Evolutionary conservation across 2,888 invertebrate genomes (phyloP), one percentile per base, ranked within the genome.

Genomic region (Bellardia pandia): DNA sequence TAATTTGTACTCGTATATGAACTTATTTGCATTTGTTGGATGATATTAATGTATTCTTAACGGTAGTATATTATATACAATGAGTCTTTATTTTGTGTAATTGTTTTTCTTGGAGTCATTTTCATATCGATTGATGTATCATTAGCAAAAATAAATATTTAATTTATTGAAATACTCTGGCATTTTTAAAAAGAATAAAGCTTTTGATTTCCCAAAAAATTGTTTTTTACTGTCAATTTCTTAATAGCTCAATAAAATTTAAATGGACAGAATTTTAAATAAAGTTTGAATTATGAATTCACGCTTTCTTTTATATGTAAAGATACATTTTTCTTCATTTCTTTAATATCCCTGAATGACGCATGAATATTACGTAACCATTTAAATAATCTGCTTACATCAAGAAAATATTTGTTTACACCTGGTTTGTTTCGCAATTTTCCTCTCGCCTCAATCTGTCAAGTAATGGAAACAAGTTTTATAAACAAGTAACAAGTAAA

Each of bases 391-490:
- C 64, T 74, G 62, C 60, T 68, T 82, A 75, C 60, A 60, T 23
- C 72, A 53, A 37, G 16, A 16, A 33, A 56, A 40, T 53, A 51
- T 56, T 56, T 53, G 16, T 56, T 71, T 40, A 56, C 40, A 72
- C 16, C 58, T 48, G 13, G 45, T 42, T 23, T 68, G 9, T 42
- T 64, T 64, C 16, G 2, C 6, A 16, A 9, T 56, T 9, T 60
- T 6, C 37, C 53, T 40, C 30, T n/a, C 1, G 14, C 53, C 7
- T 11, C 16, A 3, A 48, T 51, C n/a, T n/a, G 14, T 37, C n/a
- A 51, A 6, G n/a, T n/a, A 30, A 51, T 48, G 48, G 51, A 40
- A 40, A 56, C 76, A 76, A 69, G 69, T 76, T 84, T 75, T 56
- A 11, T 45, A 23, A n/a, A n/a, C n/a, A n/a, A n/a, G n/a, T n/a